These are phyloP conservation scores for Andinoacara biseriatus DNA, from an alignment of 2,113 vertebrate species.

Conservation along the genomic window DNA sequence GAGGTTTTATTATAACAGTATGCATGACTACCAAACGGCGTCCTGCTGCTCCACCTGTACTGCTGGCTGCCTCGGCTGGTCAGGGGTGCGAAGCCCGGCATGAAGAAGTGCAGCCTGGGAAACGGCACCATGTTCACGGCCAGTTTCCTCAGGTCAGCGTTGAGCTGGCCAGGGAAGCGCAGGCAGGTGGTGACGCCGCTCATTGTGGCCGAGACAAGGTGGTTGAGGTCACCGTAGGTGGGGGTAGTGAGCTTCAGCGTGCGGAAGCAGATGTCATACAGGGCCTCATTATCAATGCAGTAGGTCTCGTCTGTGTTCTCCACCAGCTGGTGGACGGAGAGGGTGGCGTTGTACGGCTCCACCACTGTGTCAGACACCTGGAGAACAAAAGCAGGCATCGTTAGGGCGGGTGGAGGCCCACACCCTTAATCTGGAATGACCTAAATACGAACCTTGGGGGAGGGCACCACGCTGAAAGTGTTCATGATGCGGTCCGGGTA, in stretches of 20 bases:
- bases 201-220: constrained; percentile 92
- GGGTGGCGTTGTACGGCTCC: constrained; percentile 71
- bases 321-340: constrained; percentile 70
- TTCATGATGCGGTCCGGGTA: constrained; percentile 73
- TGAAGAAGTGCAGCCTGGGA: constrained; percentile 72
- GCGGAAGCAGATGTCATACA: constrained; percentile 74
- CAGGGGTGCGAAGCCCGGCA: constrained; percentile 69
- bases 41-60: constrained; percentile 49
- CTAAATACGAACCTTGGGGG: constrained; percentile 56
- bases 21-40: background rate
- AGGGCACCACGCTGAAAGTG: constrained; percentile 70
- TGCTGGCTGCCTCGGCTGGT: constrained; percentile 70
- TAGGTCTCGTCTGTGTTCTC: constrained; percentile 74
- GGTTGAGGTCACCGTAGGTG: constrained; percentile 85
- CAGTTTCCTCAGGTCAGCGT: constrained; percentile 89
- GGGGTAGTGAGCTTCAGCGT: constrained; percentile 68
- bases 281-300: constrained; percentile 72
- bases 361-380: constrained; percentile 72
- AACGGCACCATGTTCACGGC: constrained; percentile 80
- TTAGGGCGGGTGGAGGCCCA: background rate
- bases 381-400: background rate
- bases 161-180: constrained; percentile 90
- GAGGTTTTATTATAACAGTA: background rate
- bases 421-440: background rate
- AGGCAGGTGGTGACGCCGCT: constrained; percentile 91